Percentiles rank a stretch among this genome's conserved stretches.
Conservation (phyloP, 2,797 vertebrate genomes). For the Centropyge bicolor region DNA sequence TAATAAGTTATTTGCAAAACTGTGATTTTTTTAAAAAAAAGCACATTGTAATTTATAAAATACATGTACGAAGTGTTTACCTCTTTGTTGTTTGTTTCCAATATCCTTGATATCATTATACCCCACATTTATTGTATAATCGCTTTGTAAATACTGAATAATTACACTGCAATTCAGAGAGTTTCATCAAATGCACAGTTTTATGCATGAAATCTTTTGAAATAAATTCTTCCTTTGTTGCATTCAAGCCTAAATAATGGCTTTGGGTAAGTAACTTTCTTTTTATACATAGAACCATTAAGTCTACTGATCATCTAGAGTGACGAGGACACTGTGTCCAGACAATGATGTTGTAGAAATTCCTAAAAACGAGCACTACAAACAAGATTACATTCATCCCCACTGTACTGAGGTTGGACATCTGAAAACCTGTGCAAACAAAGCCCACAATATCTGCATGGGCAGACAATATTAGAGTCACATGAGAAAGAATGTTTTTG, state of each 20-base stretch:
- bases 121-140: constrained; percentile 5
- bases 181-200: neutral
- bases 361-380: neutral
- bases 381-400: neutral
- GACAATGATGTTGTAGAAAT: neutral
- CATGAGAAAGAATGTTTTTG: constrained; percentile 29
- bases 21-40: neutral
- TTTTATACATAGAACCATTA: neutral
- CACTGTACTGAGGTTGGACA: neutral
- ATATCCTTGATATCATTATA: neutral
- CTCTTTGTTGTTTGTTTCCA: neutral
- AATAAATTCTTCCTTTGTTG: neutral
- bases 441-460: constrained; percentile 36
- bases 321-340: neutral
- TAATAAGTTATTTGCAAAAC: neutral
- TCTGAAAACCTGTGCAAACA: constrained; percentile 30
- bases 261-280: neutral
- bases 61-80: neutral
- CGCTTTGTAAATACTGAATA: constrained; percentile 11
- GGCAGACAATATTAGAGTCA: constrained; percentile 13
- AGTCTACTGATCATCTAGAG: neutral
- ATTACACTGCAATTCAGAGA: neutral
- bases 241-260: constrained; percentile 2
- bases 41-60: neutral
- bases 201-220: neutral